Evolutionary conservation across 2,888 invertebrate species (phyloP), one percentile per base, ranked within the genome.

Genomic region (Tetropium fuscum): DNA sequence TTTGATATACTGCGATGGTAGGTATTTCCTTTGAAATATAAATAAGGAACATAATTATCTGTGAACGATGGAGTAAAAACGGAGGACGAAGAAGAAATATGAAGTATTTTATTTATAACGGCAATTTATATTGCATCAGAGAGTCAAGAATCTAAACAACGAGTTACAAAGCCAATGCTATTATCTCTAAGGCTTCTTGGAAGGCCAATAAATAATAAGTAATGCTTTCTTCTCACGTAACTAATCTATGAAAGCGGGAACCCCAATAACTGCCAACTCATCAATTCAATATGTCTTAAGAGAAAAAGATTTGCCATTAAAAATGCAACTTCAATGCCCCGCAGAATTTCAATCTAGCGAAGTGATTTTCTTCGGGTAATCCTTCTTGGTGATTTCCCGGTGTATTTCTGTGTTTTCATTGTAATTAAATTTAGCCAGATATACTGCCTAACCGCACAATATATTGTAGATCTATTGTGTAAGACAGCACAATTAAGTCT

Each of bases 161-260:
- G 61, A 69, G 64, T 67, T 71, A 70, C 73, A 74, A 74, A 75
- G 74, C 72, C 73, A 69, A 69, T 68, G 69, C 75, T 66, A 76
- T 77, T 75, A 77, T 75, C 74, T 74, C 65, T 69, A 66, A 70
- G 65, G 69, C 70, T 74, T 74, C 74, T 70, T 67, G 68, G 69
- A 63, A 66, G 63, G 68, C 71, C 78, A 77, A 79, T 78, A 79
- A 79, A 80, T 79, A 79, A 78, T 78, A 78, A 77, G 75, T 76
- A 78, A 80, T 77, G 79, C 64, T 80, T 80, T 80, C 80, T 71
- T 66, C 78, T 80, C 80, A 80, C 80, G 80, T 80, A 80, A 78
- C 79, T 80, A 80, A 80, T 80, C 78, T 78, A 79, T 78, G 78
- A 76, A 75, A 77, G 75, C 77, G 76, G 78, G 74, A 78, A 76